Percentiles rank a stretch among this genome's conserved stretches.
These are phyloP conservation scores for Callyntrura sp. DNA, from an alignment of 2,888 invertebrate species.

Conservation along the genomic window DNA sequence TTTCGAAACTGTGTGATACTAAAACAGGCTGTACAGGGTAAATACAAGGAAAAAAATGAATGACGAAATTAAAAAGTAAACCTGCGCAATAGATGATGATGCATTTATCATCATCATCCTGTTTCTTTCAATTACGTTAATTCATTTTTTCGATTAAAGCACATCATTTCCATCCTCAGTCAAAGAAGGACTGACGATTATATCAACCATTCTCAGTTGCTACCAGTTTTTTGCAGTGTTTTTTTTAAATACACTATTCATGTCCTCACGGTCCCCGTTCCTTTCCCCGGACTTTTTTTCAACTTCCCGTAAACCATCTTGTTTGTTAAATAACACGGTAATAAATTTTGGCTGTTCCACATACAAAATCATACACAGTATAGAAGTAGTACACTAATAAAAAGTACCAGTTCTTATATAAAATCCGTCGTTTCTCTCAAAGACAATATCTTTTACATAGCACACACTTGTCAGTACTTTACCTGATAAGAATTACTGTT, in stretches of 20 bases:
- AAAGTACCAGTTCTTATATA: constrained; percentile 71
- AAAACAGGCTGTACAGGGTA: constrained; percentile 76
- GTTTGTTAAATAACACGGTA: constrained; percentile 40
- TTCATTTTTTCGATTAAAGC: constrained; percentile 71
- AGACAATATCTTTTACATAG: constrained; percentile 64
- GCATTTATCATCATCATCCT: constrained; percentile 15
- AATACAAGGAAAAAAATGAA: constrained; percentile 68
- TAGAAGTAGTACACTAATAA: constrained; percentile 38
- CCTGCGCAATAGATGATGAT: not conserved
- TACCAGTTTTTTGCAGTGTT: not conserved
- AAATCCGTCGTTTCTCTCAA: constrained; percentile 14
- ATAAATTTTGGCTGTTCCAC: constrained; percentile 50
- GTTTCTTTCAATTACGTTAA: constrained; percentile 21
- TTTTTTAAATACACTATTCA: not conserved
- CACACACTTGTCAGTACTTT: constrained; percentile 66
- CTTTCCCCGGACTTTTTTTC: constrained; percentile 5
- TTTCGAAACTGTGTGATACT: constrained; percentile 33
- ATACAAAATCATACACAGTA: constrained; percentile 4
- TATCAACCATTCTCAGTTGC: constrained; percentile 59
- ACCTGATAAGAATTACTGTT: constrained; percentile 65
- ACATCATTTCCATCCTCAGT: constrained; percentile 70
- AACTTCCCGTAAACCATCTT: constrained; percentile 5
- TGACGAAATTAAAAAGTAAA: constrained; percentile 1
- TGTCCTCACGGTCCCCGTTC: constrained; percentile 64
- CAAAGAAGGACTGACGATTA: constrained; percentile 37